Percentiles rank a stretch among this genome's conserved stretches.
Evolutionary conservation across 1,140 invertebrate species (phyloP).

Genomic region (Tetramorium simillimum): DNA sequence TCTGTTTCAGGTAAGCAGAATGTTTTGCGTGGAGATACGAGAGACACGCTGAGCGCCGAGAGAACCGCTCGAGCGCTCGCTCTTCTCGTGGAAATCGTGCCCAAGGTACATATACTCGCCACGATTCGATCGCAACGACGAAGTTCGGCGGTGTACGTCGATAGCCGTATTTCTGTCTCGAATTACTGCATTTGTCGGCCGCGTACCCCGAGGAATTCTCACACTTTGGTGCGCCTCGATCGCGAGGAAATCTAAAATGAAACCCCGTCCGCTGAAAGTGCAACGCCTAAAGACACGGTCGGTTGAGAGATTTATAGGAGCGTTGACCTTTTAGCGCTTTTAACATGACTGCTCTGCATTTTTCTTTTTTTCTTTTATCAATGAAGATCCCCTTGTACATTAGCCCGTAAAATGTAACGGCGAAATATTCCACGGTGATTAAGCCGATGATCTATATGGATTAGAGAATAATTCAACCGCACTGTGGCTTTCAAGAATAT

Average conservation of each 20-base stretch:
- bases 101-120: constrained; percentile 55
- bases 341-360: constrained; percentile 3
- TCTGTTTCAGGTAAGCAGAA: constrained; percentile 80
- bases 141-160: constrained; percentile 17
- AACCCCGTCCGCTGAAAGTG: constrained; percentile 51
- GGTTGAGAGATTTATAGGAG: constrained; percentile 79
- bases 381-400: neutral
- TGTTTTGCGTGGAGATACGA: neutral
- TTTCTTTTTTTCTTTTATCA: neutral
- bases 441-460: constrained; percentile 7
- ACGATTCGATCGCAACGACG: constrained; percentile 17
- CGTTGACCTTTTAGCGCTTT: constrained; percentile 78
- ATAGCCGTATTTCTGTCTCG: constrained; percentile 24
- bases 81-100: constrained; percentile 18
- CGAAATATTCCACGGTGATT: constrained; percentile 6
- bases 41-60: neutral
- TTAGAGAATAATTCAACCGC: neutral
- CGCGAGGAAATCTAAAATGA: constrained; percentile 62
- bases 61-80: constrained; percentile 12
- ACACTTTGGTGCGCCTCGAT: constrained; percentile 74
- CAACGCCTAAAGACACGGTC: constrained; percentile 63
- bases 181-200: constrained; percentile 26
- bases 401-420: neutral
- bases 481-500: neutral
- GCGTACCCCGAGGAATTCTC: constrained; percentile 77